Evolutionary conservation across 2,888 invertebrate genomes (phyloP).

Genomic region (Gandaritis pyraliata): DNA sequence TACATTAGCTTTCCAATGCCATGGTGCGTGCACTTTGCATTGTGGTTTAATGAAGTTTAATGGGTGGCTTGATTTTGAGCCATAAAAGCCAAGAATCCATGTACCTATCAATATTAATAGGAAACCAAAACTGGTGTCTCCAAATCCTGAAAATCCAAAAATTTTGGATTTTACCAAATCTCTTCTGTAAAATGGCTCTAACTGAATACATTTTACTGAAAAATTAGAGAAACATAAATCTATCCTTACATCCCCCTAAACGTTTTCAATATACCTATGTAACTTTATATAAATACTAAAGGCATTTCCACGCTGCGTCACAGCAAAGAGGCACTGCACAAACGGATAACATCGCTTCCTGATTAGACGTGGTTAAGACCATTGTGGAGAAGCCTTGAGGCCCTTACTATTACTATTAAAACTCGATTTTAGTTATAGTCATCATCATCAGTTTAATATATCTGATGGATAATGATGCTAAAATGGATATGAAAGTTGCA

Average conservation of each 20-base stretch:
- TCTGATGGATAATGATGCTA: no score
- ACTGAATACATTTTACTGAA: no score
- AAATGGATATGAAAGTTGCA: no score
- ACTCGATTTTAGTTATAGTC: not conserved
- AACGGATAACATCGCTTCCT: conserved; percentile 61
- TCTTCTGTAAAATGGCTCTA: no score
- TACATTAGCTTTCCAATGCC: conserved; percentile 35
- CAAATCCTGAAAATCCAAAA: no score
- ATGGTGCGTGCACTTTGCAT: conserved; percentile 26
- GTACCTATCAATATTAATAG: not conserved
- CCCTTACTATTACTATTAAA: conserved; percentile 3
- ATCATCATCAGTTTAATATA: no score
- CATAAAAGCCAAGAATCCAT: conserved; percentile 2
- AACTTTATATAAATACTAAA: not conserved
- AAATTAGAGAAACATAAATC: no score
- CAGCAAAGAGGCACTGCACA: conserved; percentile 14
- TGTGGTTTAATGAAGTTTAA: conserved; percentile 30
- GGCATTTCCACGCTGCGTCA: conserved; percentile 2
- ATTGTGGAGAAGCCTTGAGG: conserved; percentile 48
- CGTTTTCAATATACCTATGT: not conserved
- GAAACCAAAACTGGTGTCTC: not conserved
- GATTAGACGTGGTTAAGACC: conserved; percentile 59
- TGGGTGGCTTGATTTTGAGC: conserved; percentile 13
- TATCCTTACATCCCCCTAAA: no score
- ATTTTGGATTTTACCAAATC: no score